phyloP scores from a whole-genome alignment of 2,797 vertebrate species.

The Botia almorhae region DNA sequence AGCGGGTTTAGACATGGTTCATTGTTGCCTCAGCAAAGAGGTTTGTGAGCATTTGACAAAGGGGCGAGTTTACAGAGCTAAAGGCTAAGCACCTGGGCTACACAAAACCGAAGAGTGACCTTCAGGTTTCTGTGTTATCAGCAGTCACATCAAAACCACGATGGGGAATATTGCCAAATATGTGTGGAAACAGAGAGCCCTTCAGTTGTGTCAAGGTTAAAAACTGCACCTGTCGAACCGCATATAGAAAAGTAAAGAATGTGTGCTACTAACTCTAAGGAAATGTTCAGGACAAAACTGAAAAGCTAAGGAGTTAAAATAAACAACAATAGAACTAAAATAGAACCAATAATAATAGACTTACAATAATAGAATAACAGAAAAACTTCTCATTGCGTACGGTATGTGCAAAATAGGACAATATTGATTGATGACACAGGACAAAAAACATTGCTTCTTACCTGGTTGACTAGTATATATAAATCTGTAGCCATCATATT shows the following conservation, averaged over 20 bases:
- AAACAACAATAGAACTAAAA: conserved; percentile 6
- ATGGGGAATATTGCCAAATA: conserved; percentile 17
- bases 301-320: neutral
- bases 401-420: neutral
- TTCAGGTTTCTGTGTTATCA: conserved; percentile 34
- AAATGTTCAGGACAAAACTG: neutral
- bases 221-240: conserved; percentile 7
- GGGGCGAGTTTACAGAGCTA: conserved; percentile 23
- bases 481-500: conserved; percentile 90
- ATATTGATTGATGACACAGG: neutral
- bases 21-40: conserved; percentile 53
- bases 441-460: conserved; percentile 67
- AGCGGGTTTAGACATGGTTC: conserved; percentile 26
- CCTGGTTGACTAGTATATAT: conserved; percentile 90
- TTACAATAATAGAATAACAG: neutral
- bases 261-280: neutral
- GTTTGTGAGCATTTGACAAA: conserved; percentile 51
- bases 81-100: conserved; percentile 35
- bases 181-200: conserved; percentile 10
- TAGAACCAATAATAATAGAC: neutral
- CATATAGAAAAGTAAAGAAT: neutral
- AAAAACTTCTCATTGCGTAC: neutral
- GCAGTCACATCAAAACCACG: conserved; percentile 3
- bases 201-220: conserved; percentile 27
- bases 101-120: conserved; percentile 39